These are phyloP conservation scores for Diachasma alloeum DNA, from an alignment of 1,140 invertebrate species.

Conservation along the genomic window DNA sequence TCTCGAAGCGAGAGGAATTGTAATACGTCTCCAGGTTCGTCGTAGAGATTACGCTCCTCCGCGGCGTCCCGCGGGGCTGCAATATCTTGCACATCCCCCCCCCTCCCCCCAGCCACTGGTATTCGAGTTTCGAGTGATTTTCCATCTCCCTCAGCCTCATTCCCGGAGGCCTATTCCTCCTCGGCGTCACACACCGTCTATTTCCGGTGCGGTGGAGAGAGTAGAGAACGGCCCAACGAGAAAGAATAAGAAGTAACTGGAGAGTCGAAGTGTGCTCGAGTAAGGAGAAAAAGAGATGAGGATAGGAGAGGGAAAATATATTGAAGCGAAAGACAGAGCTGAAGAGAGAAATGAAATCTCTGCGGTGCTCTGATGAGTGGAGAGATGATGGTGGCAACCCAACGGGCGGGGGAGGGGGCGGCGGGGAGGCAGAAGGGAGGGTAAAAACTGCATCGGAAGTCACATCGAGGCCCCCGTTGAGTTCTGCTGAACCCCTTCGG, in stretches of 20 bases:
- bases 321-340: conserved; percentile 19
- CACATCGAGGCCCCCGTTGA: conserved; percentile 40
- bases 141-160: conserved; percentile 17
- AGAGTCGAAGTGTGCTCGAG: conserved; percentile 17
- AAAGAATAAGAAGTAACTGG: neutral
- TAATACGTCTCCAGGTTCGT: conserved; percentile 59
- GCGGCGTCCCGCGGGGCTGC: conserved; percentile 63
- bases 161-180: conserved; percentile 10
- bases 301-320: conserved; percentile 21
- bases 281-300: conserved; percentile 39
- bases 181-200: conserved; percentile 12
- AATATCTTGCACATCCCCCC: conserved; percentile 63
- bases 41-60: conserved; percentile 62
- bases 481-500: conserved; percentile 54
- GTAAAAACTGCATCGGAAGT: conserved; percentile 50
- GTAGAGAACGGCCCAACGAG: neutral
- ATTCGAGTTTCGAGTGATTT: conserved; percentile 12
- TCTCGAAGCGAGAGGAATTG: conserved; percentile 49
- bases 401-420: conserved; percentile 25
- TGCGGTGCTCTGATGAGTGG: neutral
- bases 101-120: conserved; percentile 15
- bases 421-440: conserved; percentile 18
- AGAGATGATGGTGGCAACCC: neutral
- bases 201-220: neutral
- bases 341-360: conserved; percentile 12